Conservation (phyloP, 2,797 vertebrate species). For the Anguilla marmorata region DNA sequence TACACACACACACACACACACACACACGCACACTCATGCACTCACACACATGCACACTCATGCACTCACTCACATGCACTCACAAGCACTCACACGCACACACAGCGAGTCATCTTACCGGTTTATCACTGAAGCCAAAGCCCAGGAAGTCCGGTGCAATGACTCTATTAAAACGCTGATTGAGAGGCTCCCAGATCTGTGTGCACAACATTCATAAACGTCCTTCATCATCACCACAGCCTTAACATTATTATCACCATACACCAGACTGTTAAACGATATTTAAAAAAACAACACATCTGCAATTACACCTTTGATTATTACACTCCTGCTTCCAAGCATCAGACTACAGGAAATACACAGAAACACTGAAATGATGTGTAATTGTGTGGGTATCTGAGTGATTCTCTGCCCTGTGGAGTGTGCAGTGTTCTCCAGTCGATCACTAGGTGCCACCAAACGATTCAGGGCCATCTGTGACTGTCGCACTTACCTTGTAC, state of each 20-base stretch:
- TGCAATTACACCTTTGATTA: background rate
- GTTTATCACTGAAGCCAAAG: conserved; percentile 97
- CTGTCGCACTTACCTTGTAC: conserved; percentile 82
- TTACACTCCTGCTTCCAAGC: background rate
- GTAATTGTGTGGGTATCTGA: background rate
- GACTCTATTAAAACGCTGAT: conserved; percentile 85
- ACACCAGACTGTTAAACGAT: background rate
- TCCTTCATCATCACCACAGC: background rate
- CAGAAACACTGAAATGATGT: background rate
- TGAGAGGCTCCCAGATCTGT: conserved; percentile 93
- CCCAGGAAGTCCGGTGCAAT: conserved; percentile 91
- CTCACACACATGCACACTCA: background rate
- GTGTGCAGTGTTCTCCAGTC: conserved; percentile 48
- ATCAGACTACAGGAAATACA: background rate
- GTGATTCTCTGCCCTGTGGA: background rate
- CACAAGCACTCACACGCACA: background rate
- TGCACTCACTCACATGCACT: background rate
- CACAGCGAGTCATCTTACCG: conserved; percentile 70
- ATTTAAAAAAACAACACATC: background rate
- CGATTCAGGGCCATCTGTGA: background rate
- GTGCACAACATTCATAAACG: background rate
- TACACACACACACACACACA: background rate
- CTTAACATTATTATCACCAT: conserved; percentile 49
- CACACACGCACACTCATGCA: background rate
- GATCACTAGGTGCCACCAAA: conserved; percentile 36